phyloP scores from a whole-genome alignment of 2,113 vertebrate species.

The Coregonus clupeaformis region DNA sequence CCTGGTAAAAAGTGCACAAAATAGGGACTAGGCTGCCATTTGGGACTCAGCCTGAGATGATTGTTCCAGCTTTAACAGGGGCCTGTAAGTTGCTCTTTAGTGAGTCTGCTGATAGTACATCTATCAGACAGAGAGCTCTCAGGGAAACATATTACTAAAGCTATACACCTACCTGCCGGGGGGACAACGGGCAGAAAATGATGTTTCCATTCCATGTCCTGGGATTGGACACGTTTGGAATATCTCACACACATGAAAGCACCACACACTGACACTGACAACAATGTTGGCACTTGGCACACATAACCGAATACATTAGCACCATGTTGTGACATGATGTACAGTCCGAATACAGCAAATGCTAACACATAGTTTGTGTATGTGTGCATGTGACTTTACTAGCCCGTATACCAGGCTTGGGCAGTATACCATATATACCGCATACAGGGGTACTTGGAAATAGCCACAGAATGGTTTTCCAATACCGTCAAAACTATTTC shows the following conservation, averaged over 20 bases:
- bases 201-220: conserved; percentile 29
- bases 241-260: neutral
- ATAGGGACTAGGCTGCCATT: neutral
- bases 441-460: too few species aligned
- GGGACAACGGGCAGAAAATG: conserved; percentile 15
- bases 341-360: too few species aligned
- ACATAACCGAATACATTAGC: neutral
- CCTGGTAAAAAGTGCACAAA: too few species aligned
- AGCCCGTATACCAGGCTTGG: too few species aligned
- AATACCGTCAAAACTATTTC: too few species aligned
- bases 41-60: neutral
- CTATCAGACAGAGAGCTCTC: conserved; percentile 24
- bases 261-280: neutral
- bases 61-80: conserved; percentile 3
- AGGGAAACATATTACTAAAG: conserved; percentile 29
- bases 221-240: conserved; percentile 1
- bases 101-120: conserved; percentile 19
- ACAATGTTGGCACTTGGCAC: neutral
- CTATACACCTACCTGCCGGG: conserved; percentile 20
- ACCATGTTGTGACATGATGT: neutral
- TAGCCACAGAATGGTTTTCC: too few species aligned
- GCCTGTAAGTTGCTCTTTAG: conserved; percentile 35
- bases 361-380: too few species aligned
- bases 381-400: too few species aligned
- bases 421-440: too few species aligned